A percentile compares a stretch with the other conserved stretches of the same genome.
Evolutionary conservation across 23 tunicate genomes (phyloP).

Genomic region (Styela plicata): DNA sequence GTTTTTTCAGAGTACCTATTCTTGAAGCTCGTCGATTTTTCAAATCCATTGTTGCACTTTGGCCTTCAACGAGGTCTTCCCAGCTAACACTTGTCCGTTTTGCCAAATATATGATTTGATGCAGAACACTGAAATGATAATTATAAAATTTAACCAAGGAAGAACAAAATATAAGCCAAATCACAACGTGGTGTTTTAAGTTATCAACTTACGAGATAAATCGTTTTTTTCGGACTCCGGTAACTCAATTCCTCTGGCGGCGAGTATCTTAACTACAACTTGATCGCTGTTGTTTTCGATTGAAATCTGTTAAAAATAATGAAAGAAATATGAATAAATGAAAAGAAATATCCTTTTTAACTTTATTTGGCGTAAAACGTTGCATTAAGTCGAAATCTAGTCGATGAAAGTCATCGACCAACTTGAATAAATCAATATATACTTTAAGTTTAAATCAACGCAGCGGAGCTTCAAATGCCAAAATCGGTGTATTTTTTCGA

Average conservation of each 20-base stretch:
- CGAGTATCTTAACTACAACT: background rate
- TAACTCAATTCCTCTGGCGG: background rate
- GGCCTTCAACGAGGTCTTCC: background rate
- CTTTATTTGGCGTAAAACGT: too few relatives aligned
- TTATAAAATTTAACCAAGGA: background rate
- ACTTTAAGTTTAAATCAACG: background rate
- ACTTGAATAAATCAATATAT: background rate
- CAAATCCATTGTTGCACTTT: background rate
- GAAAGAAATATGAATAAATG: too few relatives aligned
- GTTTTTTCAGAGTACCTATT: background rate
- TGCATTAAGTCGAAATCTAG: too few relatives aligned
- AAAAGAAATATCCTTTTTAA: too few relatives aligned
- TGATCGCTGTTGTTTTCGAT: background rate
- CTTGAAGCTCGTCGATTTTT: background rate
- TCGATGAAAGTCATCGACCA: too few relatives aligned
- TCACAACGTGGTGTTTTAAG: too few relatives aligned
- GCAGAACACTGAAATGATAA: background rate
- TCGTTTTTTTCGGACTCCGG: background rate
- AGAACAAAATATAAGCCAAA: background rate
- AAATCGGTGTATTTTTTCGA: too few relatives aligned
- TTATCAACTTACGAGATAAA: background rate
- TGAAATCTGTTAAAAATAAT: background rate
- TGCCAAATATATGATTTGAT: slow-evolving; percentile 3
- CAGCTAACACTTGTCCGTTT: slow-evolving; percentile 20
- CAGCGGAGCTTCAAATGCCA: background rate